phyloP scores from a whole-genome alignment of 2,113 vertebrate genomes.

The Oryzias woworae region DNA sequence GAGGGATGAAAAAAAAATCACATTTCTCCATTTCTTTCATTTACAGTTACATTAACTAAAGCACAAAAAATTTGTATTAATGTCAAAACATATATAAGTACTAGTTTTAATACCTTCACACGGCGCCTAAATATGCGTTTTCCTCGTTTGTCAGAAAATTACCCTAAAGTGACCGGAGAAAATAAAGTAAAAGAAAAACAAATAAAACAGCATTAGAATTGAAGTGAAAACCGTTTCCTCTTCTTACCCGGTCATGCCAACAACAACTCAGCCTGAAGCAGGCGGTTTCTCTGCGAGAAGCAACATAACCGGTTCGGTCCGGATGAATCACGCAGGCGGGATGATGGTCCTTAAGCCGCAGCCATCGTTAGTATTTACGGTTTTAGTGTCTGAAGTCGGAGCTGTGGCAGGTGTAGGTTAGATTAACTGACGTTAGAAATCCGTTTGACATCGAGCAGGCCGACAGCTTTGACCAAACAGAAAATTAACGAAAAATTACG shows the following conservation, averaged over 20 bases:
- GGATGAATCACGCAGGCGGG: background rate
- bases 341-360: background rate
- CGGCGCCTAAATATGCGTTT: too few relatives aligned
- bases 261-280: slow-evolving; percentile 47
- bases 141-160: too few relatives aligned
- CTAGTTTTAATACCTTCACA: too few relatives aligned
- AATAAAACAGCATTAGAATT: background rate
- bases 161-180: too few relatives aligned
- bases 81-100: too few relatives aligned
- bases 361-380: background rate
- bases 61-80: too few relatives aligned
- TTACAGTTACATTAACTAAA: too few relatives aligned
- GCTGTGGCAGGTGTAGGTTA: slow-evolving; percentile 23
- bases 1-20: too few relatives aligned
- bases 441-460: slow-evolving; percentile 34
- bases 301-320: slow-evolving; percentile 26
- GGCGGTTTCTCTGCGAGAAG: slow-evolving; percentile 29
- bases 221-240: slow-evolving; percentile 26
- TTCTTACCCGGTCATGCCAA: slow-evolving; percentile 52
- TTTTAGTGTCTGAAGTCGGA: background rate
- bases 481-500: background rate
- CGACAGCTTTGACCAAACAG: background rate
- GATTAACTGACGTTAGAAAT: slow-evolving; percentile 3
- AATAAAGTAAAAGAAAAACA: background rate
- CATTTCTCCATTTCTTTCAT: too few relatives aligned